Percentiles rank a stretch among this genome's conserved stretches.
phyloP scores from a whole-genome alignment of 2,888 invertebrate species.

The Osedax frankpressi region DNA sequence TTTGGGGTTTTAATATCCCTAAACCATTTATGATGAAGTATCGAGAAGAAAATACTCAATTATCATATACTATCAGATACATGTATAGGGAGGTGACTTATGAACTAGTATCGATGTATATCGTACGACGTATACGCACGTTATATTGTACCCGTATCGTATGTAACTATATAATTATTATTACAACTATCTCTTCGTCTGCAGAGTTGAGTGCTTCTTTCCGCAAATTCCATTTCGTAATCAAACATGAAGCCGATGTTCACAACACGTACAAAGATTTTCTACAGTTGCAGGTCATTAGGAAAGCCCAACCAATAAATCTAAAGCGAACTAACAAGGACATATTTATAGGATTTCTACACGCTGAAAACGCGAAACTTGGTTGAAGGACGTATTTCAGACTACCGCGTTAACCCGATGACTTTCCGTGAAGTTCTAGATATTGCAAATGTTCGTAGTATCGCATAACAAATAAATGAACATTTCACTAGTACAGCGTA shows the following conservation, averaged over 20 bases:
- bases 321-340: no score
- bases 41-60: no score
- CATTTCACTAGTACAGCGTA: no score
- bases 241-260: neutral
- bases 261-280: neutral
- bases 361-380: neutral
- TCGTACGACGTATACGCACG: no score
- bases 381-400: neutral
- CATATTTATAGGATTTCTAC: neutral
- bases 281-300: neutral
- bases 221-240: neutral
- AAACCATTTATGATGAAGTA: no score
- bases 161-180: no score
- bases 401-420: neutral
- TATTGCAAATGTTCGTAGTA: neutral
- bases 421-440: neutral
- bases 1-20: no score
- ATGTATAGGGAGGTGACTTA: no score
- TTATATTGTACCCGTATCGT: no score
- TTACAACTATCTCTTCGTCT: neutral
- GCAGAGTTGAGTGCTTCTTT: neutral
- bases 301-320: neutral
- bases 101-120: no score
- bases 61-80: no score
- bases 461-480: no score